These are phyloP conservation scores for Sarcophilus harrisii DNA, from an alignment of 2,797 vertebrate genomes.

Conservation along the genomic window DNA sequence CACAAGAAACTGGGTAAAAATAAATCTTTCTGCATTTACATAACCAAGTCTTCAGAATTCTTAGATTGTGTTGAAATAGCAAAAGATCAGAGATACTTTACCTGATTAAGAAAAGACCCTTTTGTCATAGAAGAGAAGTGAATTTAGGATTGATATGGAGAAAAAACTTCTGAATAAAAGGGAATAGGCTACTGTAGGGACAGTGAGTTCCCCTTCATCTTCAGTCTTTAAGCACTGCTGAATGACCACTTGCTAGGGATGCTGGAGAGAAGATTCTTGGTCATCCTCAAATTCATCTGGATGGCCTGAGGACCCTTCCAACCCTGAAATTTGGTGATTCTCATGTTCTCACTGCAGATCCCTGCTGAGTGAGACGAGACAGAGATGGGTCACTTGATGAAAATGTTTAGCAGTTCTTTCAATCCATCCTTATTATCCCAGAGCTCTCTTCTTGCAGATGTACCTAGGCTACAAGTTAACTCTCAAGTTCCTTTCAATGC, in stretches of 20 bases:
- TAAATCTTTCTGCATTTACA: conserved; percentile 18
- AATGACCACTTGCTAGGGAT: background rate
- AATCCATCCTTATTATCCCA: background rate
- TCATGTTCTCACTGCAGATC: background rate
- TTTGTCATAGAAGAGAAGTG: conserved; percentile 58
- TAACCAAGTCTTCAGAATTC: background rate
- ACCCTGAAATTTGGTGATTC: background rate
- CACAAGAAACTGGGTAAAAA: conserved; percentile 54
- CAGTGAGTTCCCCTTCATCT: background rate
- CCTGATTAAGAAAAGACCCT: conserved; percentile 33
- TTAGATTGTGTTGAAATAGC: background rate
- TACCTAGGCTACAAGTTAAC: background rate
- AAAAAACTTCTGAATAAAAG: background rate
- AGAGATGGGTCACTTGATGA: background rate
- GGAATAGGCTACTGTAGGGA: background rate
- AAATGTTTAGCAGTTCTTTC: background rate
- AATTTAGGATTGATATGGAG: conserved; percentile 43
- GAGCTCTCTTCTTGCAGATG: background rate
- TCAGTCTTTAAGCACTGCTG: background rate
- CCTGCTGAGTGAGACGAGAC: background rate
- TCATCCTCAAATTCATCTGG: background rate
- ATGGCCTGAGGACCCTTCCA: background rate
- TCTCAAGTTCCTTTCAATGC: background rate
- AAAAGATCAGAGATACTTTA: conserved; percentile 18
- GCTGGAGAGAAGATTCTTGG: background rate